These are phyloP conservation scores for Ischnura elegans DNA, from an alignment of 2,888 invertebrate species.

Conservation along the genomic window DNA sequence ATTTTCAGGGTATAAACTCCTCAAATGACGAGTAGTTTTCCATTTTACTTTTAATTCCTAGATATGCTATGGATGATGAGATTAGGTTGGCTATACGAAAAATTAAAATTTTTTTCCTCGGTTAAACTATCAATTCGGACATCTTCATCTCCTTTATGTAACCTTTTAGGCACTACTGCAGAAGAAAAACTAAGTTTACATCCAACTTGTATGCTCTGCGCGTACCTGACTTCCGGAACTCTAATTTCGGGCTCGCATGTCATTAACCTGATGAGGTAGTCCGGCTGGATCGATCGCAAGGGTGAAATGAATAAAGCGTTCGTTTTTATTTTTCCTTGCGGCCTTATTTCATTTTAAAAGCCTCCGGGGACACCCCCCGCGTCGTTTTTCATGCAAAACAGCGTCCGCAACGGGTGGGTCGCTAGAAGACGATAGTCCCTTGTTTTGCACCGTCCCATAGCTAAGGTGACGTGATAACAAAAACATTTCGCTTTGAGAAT, in stretches of 20 bases:
- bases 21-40: too few relatives aligned
- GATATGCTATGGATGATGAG: too few relatives aligned
- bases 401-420: neutral
- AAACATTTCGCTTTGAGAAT: neutral
- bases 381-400: constrained; percentile 2
- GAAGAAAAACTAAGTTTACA: too few relatives aligned
- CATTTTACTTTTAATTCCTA: too few relatives aligned
- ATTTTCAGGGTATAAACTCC: too few relatives aligned
- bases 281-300: neutral
- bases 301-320: neutral
- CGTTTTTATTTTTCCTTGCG: neutral
- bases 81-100: too few relatives aligned
- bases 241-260: neutral
- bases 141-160: neutral
- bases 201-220: neutral
- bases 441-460: neutral
- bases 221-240: neutral
- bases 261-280: neutral
- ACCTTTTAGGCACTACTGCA: too few relatives aligned
- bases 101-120: too few relatives aligned
- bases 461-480: neutral
- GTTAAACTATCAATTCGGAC: too few relatives aligned
- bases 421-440: neutral
- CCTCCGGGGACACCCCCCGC: neutral
- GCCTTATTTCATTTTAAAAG: neutral